phyloP scores from a whole-genome alignment of 2,888 invertebrate genomes.

The Liodrosophila aerea region DNA sequence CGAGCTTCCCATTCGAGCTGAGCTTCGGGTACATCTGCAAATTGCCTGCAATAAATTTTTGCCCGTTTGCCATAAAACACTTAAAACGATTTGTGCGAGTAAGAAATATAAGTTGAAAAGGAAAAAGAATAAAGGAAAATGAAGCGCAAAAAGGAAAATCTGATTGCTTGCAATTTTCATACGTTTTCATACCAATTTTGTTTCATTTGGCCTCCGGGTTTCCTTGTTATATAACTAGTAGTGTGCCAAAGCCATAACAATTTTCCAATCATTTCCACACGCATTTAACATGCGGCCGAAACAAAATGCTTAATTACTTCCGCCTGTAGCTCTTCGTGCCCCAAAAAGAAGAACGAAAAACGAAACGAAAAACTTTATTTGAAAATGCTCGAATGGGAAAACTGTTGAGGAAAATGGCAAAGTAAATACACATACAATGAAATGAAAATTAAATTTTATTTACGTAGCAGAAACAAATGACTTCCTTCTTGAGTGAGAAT shows the following conservation, averaged over 20 bases:
- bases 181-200: slow-evolving; percentile 15
- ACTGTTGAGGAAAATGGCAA: slow-evolving; percentile 15
- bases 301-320: slow-evolving; percentile 69
- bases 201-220: background rate
- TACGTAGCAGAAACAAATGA: slow-evolving; percentile 58
- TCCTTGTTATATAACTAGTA: slow-evolving; percentile 31
- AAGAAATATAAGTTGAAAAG: slow-evolving; percentile 13
- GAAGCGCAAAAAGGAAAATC: slow-evolving; percentile 1
- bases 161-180: slow-evolving; percentile 34
- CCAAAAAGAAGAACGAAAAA: too few species aligned
- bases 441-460: slow-evolving; percentile 46
- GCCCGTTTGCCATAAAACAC: slow-evolving; percentile 72
- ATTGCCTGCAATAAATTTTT: slow-evolving; percentile 74
- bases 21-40: slow-evolving; percentile 59
- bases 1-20: background rate
- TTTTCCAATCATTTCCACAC: slow-evolving; percentile 58
- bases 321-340: slow-evolving; percentile 22
- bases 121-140: slow-evolving; percentile 4
- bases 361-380: slow-evolving; percentile 48
- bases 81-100: slow-evolving; percentile 67
- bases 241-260: slow-evolving; percentile 49
- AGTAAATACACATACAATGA: slow-evolving; percentile 31
- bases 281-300: slow-evolving; percentile 22
- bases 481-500: slow-evolving; percentile 44
- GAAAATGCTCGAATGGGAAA: slow-evolving; percentile 5